Percentiles rank a stretch among this genome's conserved stretches.
These are phyloP conservation scores for Resseliella maxima DNA, from an alignment of 2,888 invertebrate genomes.

Conservation along the genomic window DNA sequence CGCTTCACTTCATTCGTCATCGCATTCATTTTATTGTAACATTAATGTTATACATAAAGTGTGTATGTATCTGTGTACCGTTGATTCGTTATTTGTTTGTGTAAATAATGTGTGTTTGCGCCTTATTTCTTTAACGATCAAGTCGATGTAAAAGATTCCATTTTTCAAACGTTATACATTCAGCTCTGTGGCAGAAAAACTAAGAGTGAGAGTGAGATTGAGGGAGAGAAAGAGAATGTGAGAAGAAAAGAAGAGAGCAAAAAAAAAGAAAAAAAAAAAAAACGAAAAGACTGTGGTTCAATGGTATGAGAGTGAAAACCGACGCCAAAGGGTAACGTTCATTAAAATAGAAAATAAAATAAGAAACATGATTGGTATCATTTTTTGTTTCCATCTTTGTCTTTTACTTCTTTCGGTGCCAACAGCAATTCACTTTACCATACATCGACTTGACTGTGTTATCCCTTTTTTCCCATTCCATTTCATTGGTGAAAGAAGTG, in stretches of 20 bases:
- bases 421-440: not conserved
- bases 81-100: not conserved
- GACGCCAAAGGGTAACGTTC: slow-evolving; percentile 32
- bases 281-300: not conserved
- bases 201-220: not conserved
- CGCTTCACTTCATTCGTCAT: not conserved
- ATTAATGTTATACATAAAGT: not conserved
- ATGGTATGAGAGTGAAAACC: slow-evolving; percentile 24
- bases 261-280: not conserved
- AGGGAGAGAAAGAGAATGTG: not conserved
- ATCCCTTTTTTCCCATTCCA: slow-evolving; percentile 1
- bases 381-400: not conserved
- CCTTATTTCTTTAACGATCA: slow-evolving; percentile 2
- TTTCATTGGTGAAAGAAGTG: too few species aligned
- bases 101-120: slow-evolving; percentile 17
- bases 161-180: not conserved
- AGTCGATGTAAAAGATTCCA: not conserved
- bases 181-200: not conserved
- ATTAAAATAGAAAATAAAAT: slow-evolving; percentile 39
- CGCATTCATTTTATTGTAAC: not conserved
- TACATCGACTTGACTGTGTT: not conserved
- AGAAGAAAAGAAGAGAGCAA: not conserved
- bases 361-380: slow-evolving; percentile 41
- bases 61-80: not conserved
- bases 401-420: not conserved